Percentiles rank a stretch among this genome's conserved stretches.
Evolutionary conservation across 1,140 invertebrate genomes (phyloP).

Genomic region (Psix sp.): DNA sequence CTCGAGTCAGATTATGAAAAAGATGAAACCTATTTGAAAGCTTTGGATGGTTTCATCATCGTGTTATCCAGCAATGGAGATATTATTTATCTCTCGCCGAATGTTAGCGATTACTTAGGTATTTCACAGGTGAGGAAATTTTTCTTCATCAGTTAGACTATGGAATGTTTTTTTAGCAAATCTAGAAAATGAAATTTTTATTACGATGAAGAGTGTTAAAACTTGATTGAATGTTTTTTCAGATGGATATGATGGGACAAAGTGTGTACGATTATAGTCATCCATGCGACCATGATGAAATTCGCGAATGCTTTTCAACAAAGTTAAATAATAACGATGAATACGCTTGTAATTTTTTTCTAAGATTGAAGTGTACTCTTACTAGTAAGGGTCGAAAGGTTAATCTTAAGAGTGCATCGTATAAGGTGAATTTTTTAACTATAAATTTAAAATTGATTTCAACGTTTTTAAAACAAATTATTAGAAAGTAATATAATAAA

Average conservation of each 20-base stretch:
- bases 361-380: conserved; percentile 93
- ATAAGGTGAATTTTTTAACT: conserved; percentile 91
- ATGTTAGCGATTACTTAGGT: conserved; percentile 91
- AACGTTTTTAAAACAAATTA: no score
- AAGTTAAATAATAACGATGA: conserved; percentile 75
- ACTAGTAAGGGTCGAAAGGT: conserved; percentile 93
- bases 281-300: conserved; percentile 95
- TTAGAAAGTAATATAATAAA: no score
- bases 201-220: no score
- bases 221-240: conserved; percentile 60
- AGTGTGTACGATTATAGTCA: conserved; percentile 96
- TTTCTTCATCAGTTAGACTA: no score
- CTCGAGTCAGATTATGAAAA: conserved; percentile 72
- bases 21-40: conserved; percentile 84
- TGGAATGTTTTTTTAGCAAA: neutral
- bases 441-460: no score
- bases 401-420: conserved; percentile 93
- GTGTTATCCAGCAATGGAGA: conserved; percentile 92
- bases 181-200: neutral
- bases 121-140: conserved; percentile 90
- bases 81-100: conserved; percentile 93
- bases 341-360: conserved; percentile 81
- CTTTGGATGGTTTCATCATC: conserved; percentile 92
- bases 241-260: conserved; percentile 96
- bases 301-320: conserved; percentile 85